Evolutionary conservation across 53 echinoderm and acorn worm genomes (phyloP).

Genomic region (Paelopatides confundens): DNA sequence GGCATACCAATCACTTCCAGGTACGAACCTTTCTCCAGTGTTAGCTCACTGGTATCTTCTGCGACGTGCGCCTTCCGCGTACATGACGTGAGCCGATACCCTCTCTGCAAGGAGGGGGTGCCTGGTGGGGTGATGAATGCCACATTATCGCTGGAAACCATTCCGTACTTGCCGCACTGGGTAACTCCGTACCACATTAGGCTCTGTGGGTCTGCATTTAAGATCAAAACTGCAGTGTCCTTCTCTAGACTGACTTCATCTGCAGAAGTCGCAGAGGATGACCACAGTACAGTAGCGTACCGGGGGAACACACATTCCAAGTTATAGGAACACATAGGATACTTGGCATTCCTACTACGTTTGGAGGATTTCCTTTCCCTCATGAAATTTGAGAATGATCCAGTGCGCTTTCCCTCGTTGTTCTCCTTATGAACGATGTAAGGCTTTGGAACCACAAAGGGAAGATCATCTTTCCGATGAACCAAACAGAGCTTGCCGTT

Average conservation of each 20-base stretch:
- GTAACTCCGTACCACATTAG: slow-evolving; percentile 23
- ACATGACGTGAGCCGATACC: not conserved
- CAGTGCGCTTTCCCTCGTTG: not conserved
- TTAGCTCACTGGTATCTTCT: not conserved
- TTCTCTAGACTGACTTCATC: not conserved
- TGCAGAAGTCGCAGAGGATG: not conserved
- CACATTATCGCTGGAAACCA: not conserved
- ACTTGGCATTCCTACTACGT: not conserved
- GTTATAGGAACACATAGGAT: slow-evolving; percentile 9
- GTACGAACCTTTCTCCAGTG: not conserved
- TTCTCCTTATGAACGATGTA: not conserved
- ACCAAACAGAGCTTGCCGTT: slow-evolving; percentile 27
- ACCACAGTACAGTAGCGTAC: not conserved
- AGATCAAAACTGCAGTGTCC: slow-evolving; percentile 7
- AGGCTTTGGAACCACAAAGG: slow-evolving; percentile 27
- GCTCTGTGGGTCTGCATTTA: slow-evolving; percentile 23
- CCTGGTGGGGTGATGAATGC: not conserved
- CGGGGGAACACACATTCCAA: not conserved
- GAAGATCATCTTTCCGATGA: slow-evolving; percentile 26
- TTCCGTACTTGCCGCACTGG: slow-evolving; percentile 13
- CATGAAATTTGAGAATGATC: slow-evolving; percentile 11
- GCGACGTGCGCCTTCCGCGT: not conserved
- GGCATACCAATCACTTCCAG: slow-evolving; percentile 43
- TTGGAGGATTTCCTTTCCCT: not conserved
- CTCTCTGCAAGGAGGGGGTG: slow-evolving; percentile 14